Percentiles rank a stretch among this genome's conserved stretches.
Evolutionary conservation across 1,140 invertebrate species (phyloP).

Genomic region (Rhyacophila brunnea): DNA sequence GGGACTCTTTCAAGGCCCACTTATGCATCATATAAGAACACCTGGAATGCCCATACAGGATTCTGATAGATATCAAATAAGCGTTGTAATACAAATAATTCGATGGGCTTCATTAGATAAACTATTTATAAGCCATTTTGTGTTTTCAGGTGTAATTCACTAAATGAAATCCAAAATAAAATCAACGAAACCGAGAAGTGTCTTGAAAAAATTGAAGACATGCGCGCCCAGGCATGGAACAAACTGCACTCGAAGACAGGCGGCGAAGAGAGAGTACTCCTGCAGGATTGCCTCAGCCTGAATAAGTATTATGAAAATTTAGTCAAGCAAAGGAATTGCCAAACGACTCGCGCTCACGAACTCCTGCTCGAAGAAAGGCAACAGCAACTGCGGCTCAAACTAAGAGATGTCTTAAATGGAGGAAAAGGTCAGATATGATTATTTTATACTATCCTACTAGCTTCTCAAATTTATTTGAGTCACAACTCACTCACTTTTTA

Average conservation of each 20-base stretch:
- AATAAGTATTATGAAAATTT: slow-evolving; percentile 12
- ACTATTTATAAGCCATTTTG: no score
- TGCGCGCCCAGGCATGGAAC: neutral
- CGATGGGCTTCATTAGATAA: no score
- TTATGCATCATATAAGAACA: no score
- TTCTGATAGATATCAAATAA: no score
- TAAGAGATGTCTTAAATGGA: slow-evolving; percentile 13
- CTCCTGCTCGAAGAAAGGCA: slow-evolving; percentile 6
- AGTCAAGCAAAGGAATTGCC: neutral
- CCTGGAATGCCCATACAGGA: no score
- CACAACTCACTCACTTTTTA: no score
- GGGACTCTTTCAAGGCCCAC: no score
- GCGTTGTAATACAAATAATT: no score
- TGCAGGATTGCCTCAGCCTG: neutral
- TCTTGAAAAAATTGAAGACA: slow-evolving; percentile 1
- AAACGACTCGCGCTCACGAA: slow-evolving; percentile 3
- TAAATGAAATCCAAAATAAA: slow-evolving; percentile 19
- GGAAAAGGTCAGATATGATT: slow-evolving; percentile 2
- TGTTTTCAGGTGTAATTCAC: slow-evolving; percentile 17
- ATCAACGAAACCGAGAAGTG: slow-evolving; percentile 6
- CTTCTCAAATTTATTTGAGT: no score
- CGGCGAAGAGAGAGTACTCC: no score
- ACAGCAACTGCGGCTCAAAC: slow-evolving; percentile 8
- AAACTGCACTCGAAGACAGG: no score
- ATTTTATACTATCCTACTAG: no score